A percentile compares a stretch with the other conserved stretches of the same genome.
Evolutionary conservation across 2,888 invertebrate species (phyloP).

Genomic region (Polydrusus pterygomalis): DNA sequence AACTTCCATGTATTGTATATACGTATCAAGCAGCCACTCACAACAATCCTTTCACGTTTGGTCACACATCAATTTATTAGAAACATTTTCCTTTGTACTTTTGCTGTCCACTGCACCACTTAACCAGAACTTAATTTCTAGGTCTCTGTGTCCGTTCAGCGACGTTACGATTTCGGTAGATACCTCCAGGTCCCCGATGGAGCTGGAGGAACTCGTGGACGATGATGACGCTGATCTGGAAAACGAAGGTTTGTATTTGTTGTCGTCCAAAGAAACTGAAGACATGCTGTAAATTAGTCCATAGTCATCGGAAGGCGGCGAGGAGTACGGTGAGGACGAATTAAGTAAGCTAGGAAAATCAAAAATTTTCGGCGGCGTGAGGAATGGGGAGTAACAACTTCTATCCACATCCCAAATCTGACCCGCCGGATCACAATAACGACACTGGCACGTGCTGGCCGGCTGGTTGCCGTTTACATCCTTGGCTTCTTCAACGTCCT

Average conservation of each 20-base stretch:
- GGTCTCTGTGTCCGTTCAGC: conserved; percentile 84
- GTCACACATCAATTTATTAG: neutral
- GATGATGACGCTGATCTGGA: conserved; percentile 59
- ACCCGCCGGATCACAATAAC: conserved; percentile 84
- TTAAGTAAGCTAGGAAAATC: conserved; percentile 56
- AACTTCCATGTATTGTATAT: neutral
- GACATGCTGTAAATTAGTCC: conserved; percentile 62
- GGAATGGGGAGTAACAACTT: conserved; percentile 74
- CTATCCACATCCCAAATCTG: conserved; percentile 85
- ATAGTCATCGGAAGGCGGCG: conserved; percentile 37
- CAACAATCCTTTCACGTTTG: conserved; percentile 23
- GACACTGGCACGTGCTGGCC: conserved; percentile 80
- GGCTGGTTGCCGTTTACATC: conserved; percentile 69
- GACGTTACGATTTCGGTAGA: conserved; percentile 87
- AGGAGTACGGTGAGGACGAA: conserved; percentile 49
- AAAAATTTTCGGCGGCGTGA: conserved; percentile 70
- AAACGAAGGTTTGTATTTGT: conserved; percentile 64
- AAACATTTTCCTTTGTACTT: conserved; percentile 48
- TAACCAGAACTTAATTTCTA: conserved; percentile 84
- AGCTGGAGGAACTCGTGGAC: conserved; percentile 56
- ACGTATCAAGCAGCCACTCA: neutral
- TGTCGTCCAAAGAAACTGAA: conserved; percentile 62
- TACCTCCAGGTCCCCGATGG: conserved; percentile 77
- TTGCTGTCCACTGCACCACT: conserved; percentile 72
- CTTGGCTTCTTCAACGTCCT: conserved; percentile 69